Base-by-base conservation (phyloP, 1,140 invertebrate species). In the Anastrepha obliqua region DNA sequence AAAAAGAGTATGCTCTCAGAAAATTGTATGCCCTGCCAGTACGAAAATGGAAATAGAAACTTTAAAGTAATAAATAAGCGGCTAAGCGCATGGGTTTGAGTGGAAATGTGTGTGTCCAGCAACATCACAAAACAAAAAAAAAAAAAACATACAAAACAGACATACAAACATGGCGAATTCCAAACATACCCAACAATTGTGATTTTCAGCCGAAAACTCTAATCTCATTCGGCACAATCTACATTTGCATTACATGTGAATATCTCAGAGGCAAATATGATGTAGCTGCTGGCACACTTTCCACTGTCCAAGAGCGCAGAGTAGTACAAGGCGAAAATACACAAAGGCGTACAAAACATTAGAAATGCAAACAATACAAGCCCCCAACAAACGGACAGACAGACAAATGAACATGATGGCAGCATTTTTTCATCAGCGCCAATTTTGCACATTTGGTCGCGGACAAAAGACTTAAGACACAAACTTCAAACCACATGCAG, bases 181-280 rank as follows among this genome's bases (percentile, higher is more conserved):
- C 74, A 81, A 81, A 58, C n/a, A 81, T 20, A 15, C 47, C n/a
- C 17, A 9, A 51, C 44, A 81, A 55, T 55, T 81, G 20, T 55
- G 70, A 74, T 51, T 74, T 74, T 74, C 70, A 55, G 47, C 39
- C 74, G 74, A 81, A 81, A 81, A 55, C 17, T 55, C 74, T 81
- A 55, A 81, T 81, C 74, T 81, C 74, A 55, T 55, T 81, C 20
- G 74, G 55, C 74, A 81, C 74, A 81, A 81, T 81, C 74, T 81
- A 81, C 74, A 81, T 55, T 81, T 81, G 74, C 47, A 55, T 51
- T 55, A 81, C 47, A 51, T 81, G 47, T 55, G 74, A 81, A 81
- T 20, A 58, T 81, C 74, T 81, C n/a, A 8, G 17, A 55, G 74
- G 74, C 47, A 81, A 55, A 55, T 51, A 51, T 55, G 47, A 81